phyloP scores from a whole-genome alignment of 2,797 vertebrate species.

The Somateria mollissima region DNA sequence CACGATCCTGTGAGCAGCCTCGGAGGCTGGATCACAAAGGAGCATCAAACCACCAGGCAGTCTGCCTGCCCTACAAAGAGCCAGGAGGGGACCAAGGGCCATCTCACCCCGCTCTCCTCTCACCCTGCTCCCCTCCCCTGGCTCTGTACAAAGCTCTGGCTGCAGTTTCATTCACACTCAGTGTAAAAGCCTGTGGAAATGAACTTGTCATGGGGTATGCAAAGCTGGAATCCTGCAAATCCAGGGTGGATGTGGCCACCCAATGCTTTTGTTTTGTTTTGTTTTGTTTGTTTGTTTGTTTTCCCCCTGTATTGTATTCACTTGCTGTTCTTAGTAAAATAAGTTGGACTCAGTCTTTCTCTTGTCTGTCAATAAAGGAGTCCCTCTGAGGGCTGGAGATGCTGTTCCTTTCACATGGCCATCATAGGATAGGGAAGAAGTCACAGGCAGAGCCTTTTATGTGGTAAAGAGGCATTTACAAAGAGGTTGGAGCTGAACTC shows the following conservation, averaged over 20 bases:
- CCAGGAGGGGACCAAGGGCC: not conserved
- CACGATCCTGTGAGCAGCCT: not conserved
- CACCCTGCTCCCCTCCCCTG: not conserved
- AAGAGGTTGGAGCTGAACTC: not conserved
- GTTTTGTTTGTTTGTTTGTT: too few relatives aligned
- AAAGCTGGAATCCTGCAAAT: not conserved
- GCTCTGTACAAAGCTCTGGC: not conserved
- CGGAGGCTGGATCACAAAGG: not conserved
- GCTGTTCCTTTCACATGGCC: not conserved
- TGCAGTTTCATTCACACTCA: not conserved
- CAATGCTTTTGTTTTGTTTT: not conserved
- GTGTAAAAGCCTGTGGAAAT: not conserved
- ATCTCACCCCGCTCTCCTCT: not conserved
- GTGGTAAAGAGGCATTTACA: not conserved
- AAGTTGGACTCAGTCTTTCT: not conserved
- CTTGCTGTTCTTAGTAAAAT: not conserved
- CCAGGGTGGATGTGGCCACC: not conserved
- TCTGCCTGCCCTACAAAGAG: not conserved
- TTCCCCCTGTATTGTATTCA: not conserved
- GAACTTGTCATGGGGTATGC: fast-evolving
- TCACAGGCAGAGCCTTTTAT: not conserved
- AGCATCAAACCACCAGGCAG: not conserved
- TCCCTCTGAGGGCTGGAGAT: not conserved
- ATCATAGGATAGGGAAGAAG: not conserved
- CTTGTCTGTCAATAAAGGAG: not conserved